Conservation (phyloP, 2,888 invertebrate genomes). For the Caenorhabditis afra region DNA sequence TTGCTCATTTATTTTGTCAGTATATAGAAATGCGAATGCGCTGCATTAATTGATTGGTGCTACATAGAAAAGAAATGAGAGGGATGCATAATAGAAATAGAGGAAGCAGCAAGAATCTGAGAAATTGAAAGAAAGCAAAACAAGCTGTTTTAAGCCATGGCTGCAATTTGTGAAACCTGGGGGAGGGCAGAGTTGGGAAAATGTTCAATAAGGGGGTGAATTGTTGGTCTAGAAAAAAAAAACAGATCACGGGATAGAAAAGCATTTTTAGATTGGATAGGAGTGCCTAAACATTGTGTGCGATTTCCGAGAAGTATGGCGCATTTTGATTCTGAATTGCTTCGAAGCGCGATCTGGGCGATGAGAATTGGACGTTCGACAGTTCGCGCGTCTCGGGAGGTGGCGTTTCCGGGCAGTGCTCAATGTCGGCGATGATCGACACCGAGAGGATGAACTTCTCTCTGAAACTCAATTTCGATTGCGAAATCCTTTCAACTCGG, state of each 20-base stretch:
- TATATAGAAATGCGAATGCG: too few relatives aligned
- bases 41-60: too few relatives aligned
- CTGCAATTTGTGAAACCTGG: slow-evolving; percentile 36
- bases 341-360: slow-evolving; percentile 49
- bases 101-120: too few relatives aligned
- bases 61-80: too few relatives aligned
- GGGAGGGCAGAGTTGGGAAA: not conserved
- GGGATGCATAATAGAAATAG: too few relatives aligned
- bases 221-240: slow-evolving; percentile 30
- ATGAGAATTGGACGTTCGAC: slow-evolving; percentile 50
- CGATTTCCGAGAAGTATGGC: slow-evolving; percentile 58
- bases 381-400: slow-evolving; percentile 72
- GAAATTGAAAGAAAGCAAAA: slow-evolving; percentile 7
- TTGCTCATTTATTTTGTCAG: too few relatives aligned
- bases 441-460: slow-evolving; percentile 88
- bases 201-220: not conserved
- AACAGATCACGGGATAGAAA: slow-evolving; percentile 42
- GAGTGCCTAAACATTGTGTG: slow-evolving; percentile 53
- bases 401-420: slow-evolving; percentile 80
- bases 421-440: slow-evolving; percentile 81
- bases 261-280: too few relatives aligned
- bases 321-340: slow-evolving; percentile 52
- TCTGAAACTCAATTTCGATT: slow-evolving; percentile 82
- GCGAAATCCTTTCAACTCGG: not conserved
- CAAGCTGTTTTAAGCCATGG: slow-evolving; percentile 23